Evolutionary conservation across 2,888 invertebrate genomes (phyloP).

Genomic region (Cheilosia vernalis): DNA sequence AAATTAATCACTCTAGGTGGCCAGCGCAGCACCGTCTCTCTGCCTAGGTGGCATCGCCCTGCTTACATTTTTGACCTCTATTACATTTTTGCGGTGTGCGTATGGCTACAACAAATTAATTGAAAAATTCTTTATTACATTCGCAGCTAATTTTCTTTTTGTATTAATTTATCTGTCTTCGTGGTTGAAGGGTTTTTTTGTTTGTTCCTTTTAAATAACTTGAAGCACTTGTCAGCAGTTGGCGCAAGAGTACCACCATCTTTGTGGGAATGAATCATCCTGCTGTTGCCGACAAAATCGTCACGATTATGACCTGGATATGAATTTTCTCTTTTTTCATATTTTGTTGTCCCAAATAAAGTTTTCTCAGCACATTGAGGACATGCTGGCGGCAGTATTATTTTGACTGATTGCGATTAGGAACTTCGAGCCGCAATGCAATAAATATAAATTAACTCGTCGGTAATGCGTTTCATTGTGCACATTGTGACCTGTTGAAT

Average conservation of each 20-base stretch:
- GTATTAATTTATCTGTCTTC: background rate
- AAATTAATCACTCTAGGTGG: conserved; percentile 20
- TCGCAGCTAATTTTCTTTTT: conserved; percentile 7
- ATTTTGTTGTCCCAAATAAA: conserved; percentile 34
- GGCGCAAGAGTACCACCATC: conserved; percentile 30
- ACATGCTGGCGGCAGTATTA: conserved; percentile 11
- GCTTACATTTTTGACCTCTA: background rate
- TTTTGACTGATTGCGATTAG: conserved; percentile 19
- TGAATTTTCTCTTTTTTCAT: conserved; percentile 28
- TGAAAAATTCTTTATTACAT: conserved; percentile 2
- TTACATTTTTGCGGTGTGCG: background rate
- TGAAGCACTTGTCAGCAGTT: conserved; percentile 23
- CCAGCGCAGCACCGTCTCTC: background rate
- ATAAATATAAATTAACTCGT: conserved; percentile 10
- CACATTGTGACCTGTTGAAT: background rate
- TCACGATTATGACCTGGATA: conserved; percentile 52
- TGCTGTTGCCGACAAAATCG: conserved; percentile 33
- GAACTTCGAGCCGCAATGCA: conserved; percentile 3
- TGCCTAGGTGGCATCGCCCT: conserved; percentile 17
- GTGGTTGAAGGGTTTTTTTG: background rate
- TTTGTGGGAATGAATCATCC: conserved; percentile 42
- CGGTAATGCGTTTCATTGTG: background rate
- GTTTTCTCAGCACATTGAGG: conserved; percentile 20
- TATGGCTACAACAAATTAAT: background rate
- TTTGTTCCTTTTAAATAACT: background rate